Evolutionary conservation across 2,888 invertebrate species (phyloP).

Genomic region (Dendrolimus pini): DNA sequence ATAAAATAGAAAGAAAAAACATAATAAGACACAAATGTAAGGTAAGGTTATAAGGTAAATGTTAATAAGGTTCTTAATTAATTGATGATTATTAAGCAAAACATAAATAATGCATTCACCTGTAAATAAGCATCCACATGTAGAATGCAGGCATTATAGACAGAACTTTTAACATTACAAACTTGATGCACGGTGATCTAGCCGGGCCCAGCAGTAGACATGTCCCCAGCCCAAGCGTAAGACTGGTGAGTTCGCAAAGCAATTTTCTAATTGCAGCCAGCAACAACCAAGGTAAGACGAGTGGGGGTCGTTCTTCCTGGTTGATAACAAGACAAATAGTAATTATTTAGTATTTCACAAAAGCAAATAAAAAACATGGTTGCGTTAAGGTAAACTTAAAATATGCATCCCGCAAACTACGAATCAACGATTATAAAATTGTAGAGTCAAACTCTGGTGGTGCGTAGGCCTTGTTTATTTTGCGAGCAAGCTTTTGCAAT

Average conservation of each 20-base stretch:
- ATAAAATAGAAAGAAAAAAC: no score
- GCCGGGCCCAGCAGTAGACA: conserved; percentile 64
- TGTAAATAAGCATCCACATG: conserved; percentile 67
- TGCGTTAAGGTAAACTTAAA: no score
- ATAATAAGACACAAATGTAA: no score
- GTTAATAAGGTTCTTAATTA: no score
- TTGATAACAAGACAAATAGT: neutral
- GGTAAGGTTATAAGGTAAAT: no score
- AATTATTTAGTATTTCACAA: neutral
- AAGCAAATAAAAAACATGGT: no score
- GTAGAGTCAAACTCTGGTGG: no score
- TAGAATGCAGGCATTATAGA: conserved; percentile 67
- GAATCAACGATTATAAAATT: no score
- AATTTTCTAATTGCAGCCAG: conserved; percentile 64
- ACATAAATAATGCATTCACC: conserved; percentile 29
- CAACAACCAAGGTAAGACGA: conserved; percentile 72
- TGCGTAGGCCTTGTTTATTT: no score
- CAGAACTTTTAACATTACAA: conserved; percentile 58
- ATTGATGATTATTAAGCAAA: no score
- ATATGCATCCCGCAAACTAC: no score
- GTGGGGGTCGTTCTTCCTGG: conserved; percentile 67
- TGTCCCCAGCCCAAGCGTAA: conserved; percentile 62
- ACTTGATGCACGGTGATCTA: conserved; percentile 63
- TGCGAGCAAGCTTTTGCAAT: no score
- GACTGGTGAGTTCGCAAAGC: conserved; percentile 58